Percentiles rank a stretch among this genome's conserved stretches.
Conservation (phyloP, 2,888 invertebrate species). For the Watsonalla binaria region DNA sequence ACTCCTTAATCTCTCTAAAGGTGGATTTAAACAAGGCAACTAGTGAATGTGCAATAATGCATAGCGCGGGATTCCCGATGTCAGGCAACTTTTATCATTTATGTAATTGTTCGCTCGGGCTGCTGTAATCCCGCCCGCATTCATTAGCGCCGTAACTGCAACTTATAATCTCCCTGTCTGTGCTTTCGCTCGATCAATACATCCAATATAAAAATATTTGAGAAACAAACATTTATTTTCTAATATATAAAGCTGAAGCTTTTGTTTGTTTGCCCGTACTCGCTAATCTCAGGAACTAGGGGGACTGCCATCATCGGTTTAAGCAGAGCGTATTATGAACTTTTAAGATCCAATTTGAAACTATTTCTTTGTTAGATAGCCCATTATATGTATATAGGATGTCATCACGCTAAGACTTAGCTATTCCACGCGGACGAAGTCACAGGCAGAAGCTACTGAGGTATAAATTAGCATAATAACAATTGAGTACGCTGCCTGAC, state of each 20-base stretch:
- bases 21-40: background rate
- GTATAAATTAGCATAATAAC: no score
- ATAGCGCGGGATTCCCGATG: conserved; percentile 46
- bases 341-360: no score
- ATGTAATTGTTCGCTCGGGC: conserved; percentile 43
- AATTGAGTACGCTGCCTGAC: no score
- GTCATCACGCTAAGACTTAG: no score
- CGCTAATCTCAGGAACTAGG: no score
- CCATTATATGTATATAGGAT: no score
- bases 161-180: conserved; percentile 51
- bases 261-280: no score
- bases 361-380: no score
- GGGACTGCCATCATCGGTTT: no score
- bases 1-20: background rate
- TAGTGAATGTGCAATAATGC: conserved; percentile 25
- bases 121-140: conserved; percentile 49
- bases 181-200: conserved; percentile 4
- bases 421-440: no score
- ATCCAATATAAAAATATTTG: background rate
- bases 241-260: background rate
- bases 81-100: conserved; percentile 57
- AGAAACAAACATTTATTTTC: background rate
- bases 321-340: no score
- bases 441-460: no score
- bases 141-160: conserved; percentile 55